Evolutionary conservation across 2,113 vertebrate species (phyloP).

Genomic region (Rhodinocichla rosea): DNA sequence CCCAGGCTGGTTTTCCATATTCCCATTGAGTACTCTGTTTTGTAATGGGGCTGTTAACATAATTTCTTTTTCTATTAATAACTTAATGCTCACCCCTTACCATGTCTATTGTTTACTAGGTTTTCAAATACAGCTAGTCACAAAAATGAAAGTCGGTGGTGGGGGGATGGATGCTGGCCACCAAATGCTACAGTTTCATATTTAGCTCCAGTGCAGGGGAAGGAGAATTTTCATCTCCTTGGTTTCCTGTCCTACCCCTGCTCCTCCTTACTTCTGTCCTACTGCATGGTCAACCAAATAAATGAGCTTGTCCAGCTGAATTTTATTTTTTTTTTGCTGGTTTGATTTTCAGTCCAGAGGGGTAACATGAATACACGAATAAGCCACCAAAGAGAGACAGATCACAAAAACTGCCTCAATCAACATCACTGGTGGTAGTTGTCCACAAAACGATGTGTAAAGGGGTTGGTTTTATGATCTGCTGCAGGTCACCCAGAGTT

Average conservation of each 20-base stretch:
- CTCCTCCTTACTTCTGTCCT: background rate
- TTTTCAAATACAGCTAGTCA: background rate
- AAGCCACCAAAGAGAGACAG: background rate
- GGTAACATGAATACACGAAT: background rate
- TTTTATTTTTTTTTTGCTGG: background rate
- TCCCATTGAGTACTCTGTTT: background rate
- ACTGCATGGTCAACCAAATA: rapidly evolving
- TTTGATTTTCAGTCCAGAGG: background rate
- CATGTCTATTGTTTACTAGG: background rate
- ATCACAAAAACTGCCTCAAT: background rate
- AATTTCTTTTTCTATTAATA: background rate
- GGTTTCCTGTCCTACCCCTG: background rate
- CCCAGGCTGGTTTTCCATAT: background rate
- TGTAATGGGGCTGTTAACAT: background rate
- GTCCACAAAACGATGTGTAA: background rate
- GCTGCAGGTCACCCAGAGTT: background rate
- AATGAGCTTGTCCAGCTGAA: background rate
- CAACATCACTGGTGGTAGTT: background rate
- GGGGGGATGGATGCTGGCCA: rapidly evolving
- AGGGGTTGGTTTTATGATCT: background rate
- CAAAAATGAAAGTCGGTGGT: background rate
- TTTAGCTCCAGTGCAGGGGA: background rate
- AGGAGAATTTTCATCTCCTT: background rate
- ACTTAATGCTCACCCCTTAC: background rate
- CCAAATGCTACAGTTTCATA: background rate